These are phyloP conservation scores for Aricia artaxerxes DNA, from an alignment of 2,888 invertebrate genomes.

Conservation along the genomic window DNA sequence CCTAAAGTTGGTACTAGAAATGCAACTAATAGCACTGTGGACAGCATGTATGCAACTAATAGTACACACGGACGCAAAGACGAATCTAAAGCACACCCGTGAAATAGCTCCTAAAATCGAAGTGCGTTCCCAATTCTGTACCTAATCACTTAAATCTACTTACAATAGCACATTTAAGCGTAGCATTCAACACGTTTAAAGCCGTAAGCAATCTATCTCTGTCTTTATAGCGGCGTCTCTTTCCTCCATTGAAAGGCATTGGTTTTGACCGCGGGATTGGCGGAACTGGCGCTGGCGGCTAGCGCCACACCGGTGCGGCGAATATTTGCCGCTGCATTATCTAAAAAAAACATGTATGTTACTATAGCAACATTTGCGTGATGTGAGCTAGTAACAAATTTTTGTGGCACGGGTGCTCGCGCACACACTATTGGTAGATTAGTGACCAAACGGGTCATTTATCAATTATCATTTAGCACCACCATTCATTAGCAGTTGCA, in stretches of 20 bases:
- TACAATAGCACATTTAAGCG: conserved; percentile 13
- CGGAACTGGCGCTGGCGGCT: conserved; percentile 79
- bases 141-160: not conserved
- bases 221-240: conserved; percentile 85
- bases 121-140: not conserved
- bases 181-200: conserved; percentile 19
- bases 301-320: conserved; percentile 79
- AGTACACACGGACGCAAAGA: not conserved
- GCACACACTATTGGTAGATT: too few species aligned
- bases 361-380: not conserved
- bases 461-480: too few species aligned
- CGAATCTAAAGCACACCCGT: not conserved
- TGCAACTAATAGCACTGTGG: not conserved
- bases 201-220: not conserved
- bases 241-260: conserved; percentile 93
- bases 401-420: too few species aligned
- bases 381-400: not conserved
- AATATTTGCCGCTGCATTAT: conserved; percentile 82
- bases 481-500: too few species aligned
- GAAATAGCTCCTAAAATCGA: not conserved
- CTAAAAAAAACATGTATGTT: conserved; percentile 46
- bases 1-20: not conserved
- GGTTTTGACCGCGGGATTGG: conserved; percentile 82
- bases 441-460: too few species aligned
- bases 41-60: not conserved